Base-by-base conservation (phyloP, 2,797 vertebrate genomes). In the Pseudochromis fuscus region DNA sequence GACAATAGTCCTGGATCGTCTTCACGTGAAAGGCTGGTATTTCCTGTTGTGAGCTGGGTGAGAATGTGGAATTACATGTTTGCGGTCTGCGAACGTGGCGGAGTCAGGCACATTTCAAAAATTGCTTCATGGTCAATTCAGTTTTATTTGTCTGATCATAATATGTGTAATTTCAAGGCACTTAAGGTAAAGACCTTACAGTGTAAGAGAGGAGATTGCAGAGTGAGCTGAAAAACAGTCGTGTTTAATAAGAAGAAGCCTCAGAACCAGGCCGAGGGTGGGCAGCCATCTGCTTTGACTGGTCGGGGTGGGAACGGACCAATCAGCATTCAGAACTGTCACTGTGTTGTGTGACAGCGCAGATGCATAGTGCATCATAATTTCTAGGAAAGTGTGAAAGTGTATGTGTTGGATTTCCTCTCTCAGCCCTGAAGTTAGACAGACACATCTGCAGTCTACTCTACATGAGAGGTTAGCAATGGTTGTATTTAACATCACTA, bases 1-100 rank as follows among this genome's bases (percentile, higher is more conserved):
- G 45, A 55, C 18, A 28, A 66, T 28, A 63, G 50, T 23, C 38
- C 9, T 24, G 27, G 30, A 70, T 72, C 50, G 61, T 65, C 52
- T 46, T 56, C 1, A 21, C 40, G 12, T 44, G 23, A 58, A 15
- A 70, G 11, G 12, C 25, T 48, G 53, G 28, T 49, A 50, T 67
- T 70, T 82, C 72, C 44, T 60, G 63, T 56, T 75, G 37, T 59
- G 33, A 48, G 7, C n/a, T n/a, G n/a, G 4, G 9, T 37, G 21
- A 23, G 42, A 65, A 69, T 77, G 67, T 53, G 33, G 73, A 81
- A 77, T 64, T 62, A 49, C 67, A 30, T 13, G 50, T 62, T 65
- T 58, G 49, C 28, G 50, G 45, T 18, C 18, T 27, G 2, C n/a
- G 46, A 63, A 35, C 28, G 45, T 5, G 7, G 53, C 59, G 37